Evolutionary conservation across 2,888 invertebrate genomes (phyloP).

Genomic region (Glomeris marginata): DNA sequence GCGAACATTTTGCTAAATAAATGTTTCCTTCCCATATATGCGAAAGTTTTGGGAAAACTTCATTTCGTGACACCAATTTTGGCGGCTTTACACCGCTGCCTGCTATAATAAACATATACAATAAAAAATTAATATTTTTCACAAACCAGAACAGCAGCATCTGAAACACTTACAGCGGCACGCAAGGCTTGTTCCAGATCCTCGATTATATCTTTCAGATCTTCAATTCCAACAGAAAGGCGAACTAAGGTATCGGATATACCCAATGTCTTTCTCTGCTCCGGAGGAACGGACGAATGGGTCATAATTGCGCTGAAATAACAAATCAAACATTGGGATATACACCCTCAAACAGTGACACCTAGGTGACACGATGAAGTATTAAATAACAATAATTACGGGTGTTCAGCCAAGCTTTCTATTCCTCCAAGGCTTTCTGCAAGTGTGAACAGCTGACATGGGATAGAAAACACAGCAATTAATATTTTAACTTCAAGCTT

Average conservation of each 20-base stretch:
- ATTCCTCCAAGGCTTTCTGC: slow-evolving; percentile 94
- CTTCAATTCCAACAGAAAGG: slow-evolving; percentile 81
- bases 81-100: too few species aligned
- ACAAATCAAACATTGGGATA: background rate
- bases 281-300: slow-evolving; percentile 73
- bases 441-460: slow-evolving; percentile 48
- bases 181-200: slow-evolving; percentile 72
- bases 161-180: slow-evolving; percentile 20
- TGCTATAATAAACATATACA: background rate
- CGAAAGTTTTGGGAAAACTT: too few species aligned
- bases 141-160: too few species aligned
- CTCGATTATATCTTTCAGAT: slow-evolving; percentile 61
- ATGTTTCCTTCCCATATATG: too few species aligned
- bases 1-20: too few species aligned
- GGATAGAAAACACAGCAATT: slow-evolving; percentile 1
- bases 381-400: slow-evolving; percentile 39
- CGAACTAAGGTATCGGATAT: slow-evolving; percentile 73
- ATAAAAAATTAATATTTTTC: too few species aligned
- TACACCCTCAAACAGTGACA: background rate
- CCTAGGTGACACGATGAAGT: background rate
- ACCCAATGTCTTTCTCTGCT: slow-evolving; percentile 52
- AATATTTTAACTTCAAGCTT: background rate
- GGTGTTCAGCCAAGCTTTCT: slow-evolving; percentile 86
- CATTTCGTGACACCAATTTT: too few species aligned
- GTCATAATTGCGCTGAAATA: slow-evolving; percentile 59